Percentiles rank a stretch among this genome's conserved stretches.
These are phyloP conservation scores for Poliocrania exsul DNA, from an alignment of 2,797 vertebrate species.

Conservation along the genomic window DNA sequence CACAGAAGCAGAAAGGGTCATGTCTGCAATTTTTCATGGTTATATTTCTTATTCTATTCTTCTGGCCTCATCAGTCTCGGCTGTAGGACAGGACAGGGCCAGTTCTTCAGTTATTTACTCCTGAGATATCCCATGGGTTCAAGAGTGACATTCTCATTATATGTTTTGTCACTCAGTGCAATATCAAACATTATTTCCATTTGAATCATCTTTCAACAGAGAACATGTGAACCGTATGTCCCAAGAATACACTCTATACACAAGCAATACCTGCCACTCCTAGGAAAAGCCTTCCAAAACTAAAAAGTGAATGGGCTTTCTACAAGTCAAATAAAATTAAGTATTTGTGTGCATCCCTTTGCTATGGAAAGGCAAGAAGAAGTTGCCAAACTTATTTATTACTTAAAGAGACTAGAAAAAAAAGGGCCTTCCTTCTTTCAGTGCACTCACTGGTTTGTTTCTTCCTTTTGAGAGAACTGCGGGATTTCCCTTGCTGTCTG, in stretches of 20 bases:
- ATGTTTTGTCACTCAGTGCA: not conserved
- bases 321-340: not conserved
- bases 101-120: not conserved
- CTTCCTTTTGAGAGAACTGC: slow-evolving; percentile 83
- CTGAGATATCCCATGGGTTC: not conserved
- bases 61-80: not conserved
- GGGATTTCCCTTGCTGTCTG: slow-evolving; percentile 82
- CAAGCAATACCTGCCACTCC: not conserved
- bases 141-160: not conserved
- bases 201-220: not conserved
- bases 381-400: not conserved
- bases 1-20: not conserved
- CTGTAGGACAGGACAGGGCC: not conserved
- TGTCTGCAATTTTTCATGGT: not conserved
- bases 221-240: not conserved
- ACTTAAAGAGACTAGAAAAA: not conserved
- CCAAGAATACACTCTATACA: not conserved
- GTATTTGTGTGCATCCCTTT: not conserved
- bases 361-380: not conserved
- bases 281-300: not conserved
- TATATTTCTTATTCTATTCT: not conserved
- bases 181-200: not conserved
- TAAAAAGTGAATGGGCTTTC: not conserved
- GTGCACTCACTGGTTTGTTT: slow-evolving; percentile 84
- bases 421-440: not conserved